These are phyloP conservation scores for Helicoverpa armigera DNA, from an alignment of 1,140 invertebrate species.

Conservation along the genomic window DNA sequence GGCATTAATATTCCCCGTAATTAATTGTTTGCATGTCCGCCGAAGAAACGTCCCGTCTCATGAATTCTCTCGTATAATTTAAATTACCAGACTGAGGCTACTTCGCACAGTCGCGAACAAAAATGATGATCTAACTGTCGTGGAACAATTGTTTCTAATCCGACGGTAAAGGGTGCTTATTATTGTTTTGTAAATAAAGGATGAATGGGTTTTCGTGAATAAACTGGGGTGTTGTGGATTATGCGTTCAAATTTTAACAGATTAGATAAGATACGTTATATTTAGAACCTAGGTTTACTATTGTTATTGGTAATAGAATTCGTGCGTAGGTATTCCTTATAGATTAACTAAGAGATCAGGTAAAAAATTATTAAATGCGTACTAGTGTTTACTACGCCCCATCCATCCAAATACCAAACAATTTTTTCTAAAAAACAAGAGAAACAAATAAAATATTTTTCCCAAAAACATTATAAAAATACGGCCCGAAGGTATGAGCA, in stretches of 20 bases:
- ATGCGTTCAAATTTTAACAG: background rate
- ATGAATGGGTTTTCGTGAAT: slow-evolving; percentile 1
- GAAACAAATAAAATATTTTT: background rate
- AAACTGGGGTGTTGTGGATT: background rate
- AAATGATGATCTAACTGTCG: slow-evolving; percentile 41
- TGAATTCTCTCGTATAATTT: slow-evolving; percentile 72
- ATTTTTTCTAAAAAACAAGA: background rate
- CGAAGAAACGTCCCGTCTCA: slow-evolving; percentile 73
- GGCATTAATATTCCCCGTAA: slow-evolving; percentile 82
- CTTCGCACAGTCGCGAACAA: slow-evolving; percentile 50
- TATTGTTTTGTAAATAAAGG: slow-evolving; percentile 30
- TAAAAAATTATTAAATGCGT: no score
- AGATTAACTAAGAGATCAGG: no score
- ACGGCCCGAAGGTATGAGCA: background rate
- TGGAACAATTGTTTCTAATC: slow-evolving; percentile 19
- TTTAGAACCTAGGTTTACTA: no score
- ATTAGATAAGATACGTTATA: background rate
- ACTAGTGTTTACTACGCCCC: no score
- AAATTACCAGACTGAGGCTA: slow-evolving; percentile 73
- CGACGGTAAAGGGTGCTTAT: slow-evolving; percentile 4
- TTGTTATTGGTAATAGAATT: no score
- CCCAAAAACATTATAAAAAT: background rate
- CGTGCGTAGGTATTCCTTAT: no score
- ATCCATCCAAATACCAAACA: no score
- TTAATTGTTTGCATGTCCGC: slow-evolving; percentile 85